These are phyloP conservation scores for Oasisia sp. DNA, from an alignment of 2,888 invertebrate genomes.

Conservation along the genomic window DNA sequence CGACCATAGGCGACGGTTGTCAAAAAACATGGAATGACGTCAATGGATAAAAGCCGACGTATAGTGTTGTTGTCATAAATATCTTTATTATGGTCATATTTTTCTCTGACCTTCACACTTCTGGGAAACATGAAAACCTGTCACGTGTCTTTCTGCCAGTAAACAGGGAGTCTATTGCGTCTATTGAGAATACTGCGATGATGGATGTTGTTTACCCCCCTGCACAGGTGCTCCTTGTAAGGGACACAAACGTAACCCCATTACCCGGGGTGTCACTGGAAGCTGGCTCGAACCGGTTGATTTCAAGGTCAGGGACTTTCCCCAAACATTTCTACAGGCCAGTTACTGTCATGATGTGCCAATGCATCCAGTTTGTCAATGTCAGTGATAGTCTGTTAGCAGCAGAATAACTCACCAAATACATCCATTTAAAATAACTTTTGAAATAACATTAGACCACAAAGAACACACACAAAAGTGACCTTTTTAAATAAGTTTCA, in stretches of 20 bases:
- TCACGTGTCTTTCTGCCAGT: background rate
- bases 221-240: background rate
- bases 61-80: background rate
- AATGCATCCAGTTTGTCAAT: too few species aligned
- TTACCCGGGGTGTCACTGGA: background rate
- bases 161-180: background rate
- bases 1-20: background rate
- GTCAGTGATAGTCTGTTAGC: too few species aligned
- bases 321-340: background rate
- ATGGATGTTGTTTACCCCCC: background rate
- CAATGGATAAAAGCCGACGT: background rate
- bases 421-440: background rate
- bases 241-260: constrained; percentile 1
- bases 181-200: background rate
- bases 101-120: background rate
- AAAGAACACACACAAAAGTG: background rate
- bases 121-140: background rate
- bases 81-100: background rate
- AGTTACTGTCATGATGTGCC: background rate
- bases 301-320: background rate
- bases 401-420: background rate
- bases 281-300: background rate
- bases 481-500: background rate
- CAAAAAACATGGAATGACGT: background rate
- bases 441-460: background rate